phyloP scores from a whole-genome alignment of 1,140 invertebrate genomes.

The Meloidogyne chitwoodi region DNA sequence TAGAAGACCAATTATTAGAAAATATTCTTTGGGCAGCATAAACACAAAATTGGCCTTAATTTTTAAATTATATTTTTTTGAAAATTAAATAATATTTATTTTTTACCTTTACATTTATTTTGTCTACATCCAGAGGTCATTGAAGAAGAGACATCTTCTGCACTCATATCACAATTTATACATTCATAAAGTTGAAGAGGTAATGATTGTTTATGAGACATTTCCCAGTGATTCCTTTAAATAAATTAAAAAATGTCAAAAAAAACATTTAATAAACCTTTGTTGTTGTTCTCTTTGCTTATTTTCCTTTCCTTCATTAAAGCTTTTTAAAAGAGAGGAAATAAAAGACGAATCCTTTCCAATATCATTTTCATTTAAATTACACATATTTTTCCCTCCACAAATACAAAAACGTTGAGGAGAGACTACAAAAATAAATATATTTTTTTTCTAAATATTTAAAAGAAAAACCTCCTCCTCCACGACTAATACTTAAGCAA shows the following conservation, averaged over 20 bases:
- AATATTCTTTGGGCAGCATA: slow-evolving; percentile 43
- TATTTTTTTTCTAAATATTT: no score
- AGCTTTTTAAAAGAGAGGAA: slow-evolving; percentile 9
- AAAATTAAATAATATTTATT: neutral
- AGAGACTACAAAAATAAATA: no score
- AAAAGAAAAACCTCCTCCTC: neutral
- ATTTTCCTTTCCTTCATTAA: neutral
- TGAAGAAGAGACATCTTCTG: slow-evolving; percentile 39
- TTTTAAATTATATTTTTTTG: neutral
- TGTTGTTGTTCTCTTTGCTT: neutral
- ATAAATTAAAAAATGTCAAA: neutral
- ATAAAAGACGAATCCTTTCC: neutral
- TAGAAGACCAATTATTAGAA: neutral
- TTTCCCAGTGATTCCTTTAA: neutral
- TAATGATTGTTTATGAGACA: neutral
- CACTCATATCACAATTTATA: slow-evolving; percentile 48
- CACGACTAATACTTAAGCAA: slow-evolving; percentile 44
- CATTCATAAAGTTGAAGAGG: slow-evolving; percentile 34
- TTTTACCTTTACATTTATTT: slow-evolving; percentile 38
- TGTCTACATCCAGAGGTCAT: slow-evolving; percentile 49
- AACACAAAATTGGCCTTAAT: slow-evolving; percentile 49
- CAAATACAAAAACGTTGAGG: neutral
- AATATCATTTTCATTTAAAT: neutral
- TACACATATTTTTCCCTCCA: neutral
- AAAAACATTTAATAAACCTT: neutral